These are phyloP conservation scores for Drosophila virilis DNA, from an alignment of 1,140 invertebrate species.

Conservation along the genomic window DNA sequence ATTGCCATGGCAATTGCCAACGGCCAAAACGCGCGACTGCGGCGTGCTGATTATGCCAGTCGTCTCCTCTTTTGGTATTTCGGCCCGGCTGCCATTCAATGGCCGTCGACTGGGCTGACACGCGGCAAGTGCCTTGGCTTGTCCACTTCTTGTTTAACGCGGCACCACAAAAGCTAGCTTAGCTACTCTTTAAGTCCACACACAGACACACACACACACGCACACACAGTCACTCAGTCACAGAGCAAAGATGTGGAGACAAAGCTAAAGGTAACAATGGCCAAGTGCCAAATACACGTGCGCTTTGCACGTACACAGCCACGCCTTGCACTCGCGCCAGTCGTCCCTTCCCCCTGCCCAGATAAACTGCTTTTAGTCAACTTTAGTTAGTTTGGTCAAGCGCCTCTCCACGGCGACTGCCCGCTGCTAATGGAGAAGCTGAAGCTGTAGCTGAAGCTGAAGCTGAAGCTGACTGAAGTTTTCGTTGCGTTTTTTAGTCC, in stretches of 20 bases:
- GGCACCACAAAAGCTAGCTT: slow-evolving; percentile 74
- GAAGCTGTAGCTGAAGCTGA: slow-evolving; percentile 12
- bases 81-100: slow-evolving; percentile 25
- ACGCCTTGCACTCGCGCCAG: slow-evolving; percentile 9
- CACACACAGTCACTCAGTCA: slow-evolving; percentile 34
- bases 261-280: slow-evolving; percentile 73
- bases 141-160: slow-evolving; percentile 44
- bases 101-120: slow-evolving; percentile 54
- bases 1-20: slow-evolving; percentile 63
- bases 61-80: slow-evolving; percentile 31
- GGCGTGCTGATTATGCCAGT: slow-evolving; percentile 65
- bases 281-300: slow-evolving; percentile 78
- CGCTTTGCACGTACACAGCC: slow-evolving; percentile 56
- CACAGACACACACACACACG: slow-evolving; percentile 21
- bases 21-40: slow-evolving; percentile 61
- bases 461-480: slow-evolving; percentile 42
- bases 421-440: slow-evolving; percentile 59
- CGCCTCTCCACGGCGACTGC: slow-evolving; percentile 22
- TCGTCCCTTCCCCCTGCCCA: slow-evolving; percentile 3
- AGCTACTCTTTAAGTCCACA: slow-evolving; percentile 69
- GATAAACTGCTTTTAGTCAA: slow-evolving; percentile 81
- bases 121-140: slow-evolving; percentile 34
- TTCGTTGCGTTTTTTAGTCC: slow-evolving; percentile 42
- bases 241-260: slow-evolving; percentile 61
- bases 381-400: slow-evolving; percentile 79